A percentile compares a stretch with the other conserved stretches of the same genome.
phyloP scores from a whole-genome alignment of 1,140 invertebrate species.

The Neodiprion lecontei region DNA sequence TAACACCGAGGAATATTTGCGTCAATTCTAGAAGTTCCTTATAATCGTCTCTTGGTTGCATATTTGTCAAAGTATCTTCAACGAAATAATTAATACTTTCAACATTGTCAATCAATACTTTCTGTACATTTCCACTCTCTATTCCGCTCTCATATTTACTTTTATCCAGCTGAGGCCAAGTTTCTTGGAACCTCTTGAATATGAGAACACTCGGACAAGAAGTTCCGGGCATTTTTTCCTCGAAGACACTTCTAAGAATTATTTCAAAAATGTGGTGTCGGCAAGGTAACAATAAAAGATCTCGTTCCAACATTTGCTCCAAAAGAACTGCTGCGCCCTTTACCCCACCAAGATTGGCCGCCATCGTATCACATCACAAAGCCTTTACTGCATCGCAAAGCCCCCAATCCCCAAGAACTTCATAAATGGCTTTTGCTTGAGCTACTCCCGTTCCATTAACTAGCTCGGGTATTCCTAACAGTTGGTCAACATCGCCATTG shows the following conservation, averaged over 20 bases:
- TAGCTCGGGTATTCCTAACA: constrained; percentile 19
- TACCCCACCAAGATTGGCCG: constrained; percentile 38
- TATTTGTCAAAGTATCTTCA: constrained; percentile 21
- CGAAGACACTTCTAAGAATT: constrained; percentile 28
- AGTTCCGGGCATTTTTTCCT: constrained; percentile 23
- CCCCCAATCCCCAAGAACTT: constrained; percentile 28
- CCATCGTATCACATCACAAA: constrained; percentile 46
- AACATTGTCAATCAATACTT: constrained; percentile 18
- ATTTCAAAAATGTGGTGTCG: constrained; percentile 32
- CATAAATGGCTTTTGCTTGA: constrained; percentile 22
- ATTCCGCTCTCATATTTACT: background rate
- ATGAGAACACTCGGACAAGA: constrained; percentile 24
- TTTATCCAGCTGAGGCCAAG: constrained; percentile 24
- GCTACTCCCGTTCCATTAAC: constrained; percentile 17
- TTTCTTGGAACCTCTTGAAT: constrained; percentile 30
- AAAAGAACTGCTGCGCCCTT: constrained; percentile 38
- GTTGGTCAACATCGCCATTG: constrained; percentile 19
- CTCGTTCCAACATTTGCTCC: constrained; percentile 29
- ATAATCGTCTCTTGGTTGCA: constrained; percentile 46
- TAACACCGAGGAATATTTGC: constrained; percentile 45
- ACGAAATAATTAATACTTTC: constrained; percentile 28
- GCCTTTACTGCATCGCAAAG: constrained; percentile 35
- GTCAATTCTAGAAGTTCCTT: constrained; percentile 49
- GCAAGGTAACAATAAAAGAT: constrained; percentile 29
- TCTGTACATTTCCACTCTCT: constrained; percentile 22